Conservation (phyloP, 2,113 vertebrate genomes). For the Arothron firmamentum region DNA sequence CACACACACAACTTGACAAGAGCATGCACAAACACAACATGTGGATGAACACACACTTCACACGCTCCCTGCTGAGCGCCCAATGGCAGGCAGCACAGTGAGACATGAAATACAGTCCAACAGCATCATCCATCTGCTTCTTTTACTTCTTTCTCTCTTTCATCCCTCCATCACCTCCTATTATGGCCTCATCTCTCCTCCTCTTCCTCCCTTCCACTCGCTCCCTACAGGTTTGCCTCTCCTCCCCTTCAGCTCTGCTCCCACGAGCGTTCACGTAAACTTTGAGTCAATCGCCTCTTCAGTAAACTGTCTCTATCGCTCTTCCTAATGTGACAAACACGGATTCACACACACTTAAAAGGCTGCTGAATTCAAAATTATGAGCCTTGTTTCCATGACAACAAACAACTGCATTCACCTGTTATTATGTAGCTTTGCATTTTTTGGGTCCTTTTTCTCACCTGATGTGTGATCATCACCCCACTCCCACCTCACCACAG, state of each 20-base stretch:
- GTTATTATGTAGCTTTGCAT: neutral
- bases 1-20: conserved; percentile 28
- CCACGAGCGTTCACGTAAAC: conserved; percentile 3
- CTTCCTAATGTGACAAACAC: conserved; percentile 11
- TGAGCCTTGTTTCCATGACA: conserved; percentile 15
- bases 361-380: neutral
- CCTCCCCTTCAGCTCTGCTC: neutral
- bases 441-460: neutral
- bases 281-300: conserved; percentile 24
- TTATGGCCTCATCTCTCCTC: conserved; percentile 13
- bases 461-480: too few species aligned
- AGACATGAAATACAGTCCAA: conserved; percentile 77
- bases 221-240: neutral
- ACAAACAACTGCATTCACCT: neutral
- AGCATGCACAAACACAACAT: conserved; percentile 2
- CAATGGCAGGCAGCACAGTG: conserved; percentile 65
- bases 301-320: neutral
- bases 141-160: conserved; percentile 28
- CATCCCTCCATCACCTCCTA: conserved; percentile 31
- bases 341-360: neutral
- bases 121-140: conserved; percentile 71
- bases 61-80: conserved; percentile 52
- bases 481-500: too few species aligned
- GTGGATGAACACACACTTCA: conserved; percentile 31
- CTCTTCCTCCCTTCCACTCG: conserved; percentile 3